Evolutionary conservation across 2,113 vertebrate genomes (phyloP), one percentile per base, ranked within the genome.

Genomic region (Pristiophorus japonicus): DNA sequence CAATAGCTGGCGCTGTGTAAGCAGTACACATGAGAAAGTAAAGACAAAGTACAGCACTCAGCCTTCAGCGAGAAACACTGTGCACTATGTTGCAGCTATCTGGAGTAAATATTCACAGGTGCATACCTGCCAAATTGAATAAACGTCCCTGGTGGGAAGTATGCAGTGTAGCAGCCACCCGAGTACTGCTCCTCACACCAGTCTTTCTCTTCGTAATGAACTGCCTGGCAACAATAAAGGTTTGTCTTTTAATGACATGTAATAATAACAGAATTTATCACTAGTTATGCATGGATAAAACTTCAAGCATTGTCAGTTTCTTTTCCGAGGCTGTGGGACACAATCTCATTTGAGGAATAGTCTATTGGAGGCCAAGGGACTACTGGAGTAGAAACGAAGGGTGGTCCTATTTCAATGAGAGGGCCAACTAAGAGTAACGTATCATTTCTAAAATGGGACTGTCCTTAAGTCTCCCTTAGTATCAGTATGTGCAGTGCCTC

Each of bases 201-300:
- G 70, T 96, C 96, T 75, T 96, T 96, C 38, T 96, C 96, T 95
- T 96, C 96, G 63, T 96, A 96, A 70, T 96, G 96, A 66, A 96
- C 95, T 30, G 96, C 95, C 96, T 96, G 51, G 45, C 8, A 67
- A 45, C 66, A 94, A 51, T 24, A 70, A 94, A 94, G 42, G 42
- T 30, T 70, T 18, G n/a, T 92, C 59, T 63, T 47, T 67, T 27
- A 45, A 94, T 51, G 45, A 2, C 8, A 51, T 47, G 14, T 70
- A 45, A 70, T 45, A 67, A 94, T 30, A 51, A 30, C 1, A 70
- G 3, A 47, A 34, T 70, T 34, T 70, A 51, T 73, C 62, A 45
- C 7, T 20, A 30, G 34, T 12, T 12, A 70, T 16, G 45, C 12
- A 34, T 12, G 30, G 51, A n/a, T 55, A 34, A 11, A 34, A 34